Percentiles rank a stretch among this genome's conserved stretches.
Evolutionary conservation across 2,113 vertebrate genomes (phyloP).

Genomic region (Stomatorhinus ivindoensis): DNA sequence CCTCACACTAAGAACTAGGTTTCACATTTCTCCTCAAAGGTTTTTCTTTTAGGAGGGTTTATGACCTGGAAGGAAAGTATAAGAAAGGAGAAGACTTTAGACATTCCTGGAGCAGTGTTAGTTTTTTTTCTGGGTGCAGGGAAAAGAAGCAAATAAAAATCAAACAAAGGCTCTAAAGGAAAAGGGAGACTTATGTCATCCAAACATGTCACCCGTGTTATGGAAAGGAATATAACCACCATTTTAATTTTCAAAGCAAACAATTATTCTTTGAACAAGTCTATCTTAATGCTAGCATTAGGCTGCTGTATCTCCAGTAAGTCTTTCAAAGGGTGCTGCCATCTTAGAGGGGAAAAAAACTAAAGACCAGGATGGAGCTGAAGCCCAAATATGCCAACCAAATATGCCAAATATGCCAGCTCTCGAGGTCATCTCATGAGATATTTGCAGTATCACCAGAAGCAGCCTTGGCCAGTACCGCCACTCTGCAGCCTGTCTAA

Average conservation of each 20-base stretch:
- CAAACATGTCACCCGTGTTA: constrained; percentile 32
- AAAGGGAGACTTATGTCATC: constrained; percentile 19
- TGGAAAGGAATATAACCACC: constrained; percentile 29
- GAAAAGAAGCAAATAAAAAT: constrained; percentile 14
- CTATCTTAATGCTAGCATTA: constrained; percentile 5
- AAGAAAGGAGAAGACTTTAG: background rate
- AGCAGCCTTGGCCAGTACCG: background rate
- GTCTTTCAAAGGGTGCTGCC: background rate
- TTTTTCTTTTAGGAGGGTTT: background rate
- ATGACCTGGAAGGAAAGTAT: background rate
- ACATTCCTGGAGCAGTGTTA: background rate
- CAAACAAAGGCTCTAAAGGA: constrained; percentile 28
- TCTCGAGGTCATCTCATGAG: background rate
- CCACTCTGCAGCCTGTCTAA: background rate
- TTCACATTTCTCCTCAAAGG: background rate
- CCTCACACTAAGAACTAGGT: background rate
- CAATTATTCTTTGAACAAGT: constrained; percentile 27
- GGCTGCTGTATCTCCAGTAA: background rate
- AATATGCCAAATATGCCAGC: too few relatives aligned
- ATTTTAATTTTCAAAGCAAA: constrained; percentile 29
- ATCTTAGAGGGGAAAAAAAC: background rate
- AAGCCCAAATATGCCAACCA: background rate
- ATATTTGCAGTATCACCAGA: background rate
- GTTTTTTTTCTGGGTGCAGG: background rate
- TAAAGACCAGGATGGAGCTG: background rate